A percentile compares a stretch with the other conserved stretches of the same genome.
Evolutionary conservation across 1,140 invertebrate species (phyloP).

Genomic region (Maniola jurtina): DNA sequence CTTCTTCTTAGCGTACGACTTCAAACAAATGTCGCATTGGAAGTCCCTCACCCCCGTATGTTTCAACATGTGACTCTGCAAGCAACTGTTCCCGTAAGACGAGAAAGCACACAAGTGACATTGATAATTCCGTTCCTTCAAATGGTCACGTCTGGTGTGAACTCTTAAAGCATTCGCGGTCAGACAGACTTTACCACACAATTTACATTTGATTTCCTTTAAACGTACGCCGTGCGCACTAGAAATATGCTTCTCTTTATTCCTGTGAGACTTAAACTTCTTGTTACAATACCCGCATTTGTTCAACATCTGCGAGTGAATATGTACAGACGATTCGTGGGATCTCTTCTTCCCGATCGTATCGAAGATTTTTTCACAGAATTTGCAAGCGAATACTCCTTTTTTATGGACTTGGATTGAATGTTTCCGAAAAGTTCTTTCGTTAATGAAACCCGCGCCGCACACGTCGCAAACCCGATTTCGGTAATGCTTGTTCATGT

Average conservation of each 20-base stretch:
- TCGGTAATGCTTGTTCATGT: conserved; percentile 46
- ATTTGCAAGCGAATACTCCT: conserved; percentile 34
- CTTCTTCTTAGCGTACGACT: conserved; percentile 76
- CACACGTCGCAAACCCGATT: conserved; percentile 50
- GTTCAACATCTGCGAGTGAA: conserved; percentile 30
- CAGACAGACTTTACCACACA: conserved; percentile 36
- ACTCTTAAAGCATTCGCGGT: conserved; percentile 23
- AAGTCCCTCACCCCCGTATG: conserved; percentile 85
- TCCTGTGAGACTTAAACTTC: conserved; percentile 35
- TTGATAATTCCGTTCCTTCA: conserved; percentile 35
- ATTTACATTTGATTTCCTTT: conserved; percentile 34
- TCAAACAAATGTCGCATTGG: conserved; percentile 82
- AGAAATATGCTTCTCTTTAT: conserved; percentile 40
- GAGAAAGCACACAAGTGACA: conserved; percentile 37
- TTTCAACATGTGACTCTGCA: conserved; percentile 58
- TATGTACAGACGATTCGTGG: conserved; percentile 34
- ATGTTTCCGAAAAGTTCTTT: conserved; percentile 28
- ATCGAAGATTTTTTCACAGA: conserved; percentile 42
- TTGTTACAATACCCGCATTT: conserved; percentile 44
- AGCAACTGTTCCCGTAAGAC: conserved; percentile 23
- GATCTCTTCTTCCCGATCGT: conserved; percentile 31
- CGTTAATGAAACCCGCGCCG: conserved; percentile 39
- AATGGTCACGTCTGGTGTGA: conserved; percentile 40
- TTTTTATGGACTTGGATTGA: conserved; percentile 27
- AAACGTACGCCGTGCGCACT: conserved; percentile 35